These are phyloP conservation scores for Crotalus horridus DNA, from an alignment of 2,113 vertebrate species.

Conservation along the genomic window DNA sequence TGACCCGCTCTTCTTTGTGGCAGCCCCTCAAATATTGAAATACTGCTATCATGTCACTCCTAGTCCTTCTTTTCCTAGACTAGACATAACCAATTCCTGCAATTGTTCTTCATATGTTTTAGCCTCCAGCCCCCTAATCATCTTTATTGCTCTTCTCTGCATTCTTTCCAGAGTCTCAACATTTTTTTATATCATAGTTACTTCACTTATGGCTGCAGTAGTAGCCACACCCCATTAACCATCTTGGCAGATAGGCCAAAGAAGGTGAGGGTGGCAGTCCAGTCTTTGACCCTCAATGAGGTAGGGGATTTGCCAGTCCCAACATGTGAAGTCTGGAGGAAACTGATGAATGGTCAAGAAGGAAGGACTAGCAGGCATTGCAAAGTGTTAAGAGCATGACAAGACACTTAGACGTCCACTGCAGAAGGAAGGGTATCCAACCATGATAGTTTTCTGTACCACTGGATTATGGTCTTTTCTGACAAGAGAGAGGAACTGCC, in stretches of 20 bases:
- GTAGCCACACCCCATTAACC: neutral
- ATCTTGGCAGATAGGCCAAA: neutral
- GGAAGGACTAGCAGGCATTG: neutral
- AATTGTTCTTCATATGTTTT: neutral
- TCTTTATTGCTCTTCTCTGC: neutral
- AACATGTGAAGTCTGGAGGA: neutral
- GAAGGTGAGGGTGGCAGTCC: neutral
- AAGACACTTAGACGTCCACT: neutral
- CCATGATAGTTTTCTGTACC: neutral
- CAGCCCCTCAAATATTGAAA: neutral
- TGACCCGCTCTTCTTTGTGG: neutral
- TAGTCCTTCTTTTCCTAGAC: neutral
- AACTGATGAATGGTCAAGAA: neutral
- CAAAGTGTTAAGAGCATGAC: neutral
- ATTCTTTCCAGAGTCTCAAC: neutral
- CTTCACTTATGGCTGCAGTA: neutral
- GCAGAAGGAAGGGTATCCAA: neutral
- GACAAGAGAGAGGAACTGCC: neutral
- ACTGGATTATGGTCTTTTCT: neutral
- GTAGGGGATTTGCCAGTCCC: neutral
- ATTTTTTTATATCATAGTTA: neutral
- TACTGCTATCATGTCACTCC: neutral
- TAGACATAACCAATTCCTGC: neutral
- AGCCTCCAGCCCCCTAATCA: neutral
- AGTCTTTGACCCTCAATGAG: neutral